A percentile compares a stretch with the other conserved stretches of the same genome.
phyloP scores from a whole-genome alignment of 2,888 invertebrate species.

The Liodrosophila aerea region DNA sequence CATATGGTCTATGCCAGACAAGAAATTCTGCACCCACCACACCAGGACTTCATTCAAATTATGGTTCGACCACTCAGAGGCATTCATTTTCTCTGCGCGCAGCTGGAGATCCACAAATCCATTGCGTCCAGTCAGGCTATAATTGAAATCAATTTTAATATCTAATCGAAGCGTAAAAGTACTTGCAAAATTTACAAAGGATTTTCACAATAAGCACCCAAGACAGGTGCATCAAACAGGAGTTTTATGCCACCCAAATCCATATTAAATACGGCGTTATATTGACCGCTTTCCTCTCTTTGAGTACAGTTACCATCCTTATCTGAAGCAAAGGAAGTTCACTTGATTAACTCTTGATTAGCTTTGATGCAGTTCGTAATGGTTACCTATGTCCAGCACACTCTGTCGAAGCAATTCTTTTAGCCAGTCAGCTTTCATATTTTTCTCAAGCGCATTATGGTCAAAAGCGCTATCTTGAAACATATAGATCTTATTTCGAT shows the following conservation, averaged over 20 bases:
- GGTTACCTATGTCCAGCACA: constrained; percentile 10
- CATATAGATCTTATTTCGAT: constrained; percentile 53
- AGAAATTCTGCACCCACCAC: constrained; percentile 55
- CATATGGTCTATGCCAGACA: constrained; percentile 39
- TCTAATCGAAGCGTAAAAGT: no score
- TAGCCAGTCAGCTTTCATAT: constrained; percentile 11
- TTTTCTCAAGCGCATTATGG: neutral
- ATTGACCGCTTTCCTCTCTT: constrained; percentile 16
- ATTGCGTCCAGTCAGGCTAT: neutral
- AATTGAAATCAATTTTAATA: no score
- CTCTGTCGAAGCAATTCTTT: constrained; percentile 26
- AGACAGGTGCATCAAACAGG: constrained; percentile 53
- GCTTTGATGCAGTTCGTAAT: no score
- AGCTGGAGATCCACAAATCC: constrained; percentile 43
- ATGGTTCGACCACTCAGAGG: constrained; percentile 35
- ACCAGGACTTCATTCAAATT: constrained; percentile 26
- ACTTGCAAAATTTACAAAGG: no score
- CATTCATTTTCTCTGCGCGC: constrained; percentile 42
- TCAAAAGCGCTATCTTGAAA: constrained; percentile 18
- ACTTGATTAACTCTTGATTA: no score
- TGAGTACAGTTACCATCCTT: no score
- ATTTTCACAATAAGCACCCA: no score
- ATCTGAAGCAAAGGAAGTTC: constrained; percentile 17
- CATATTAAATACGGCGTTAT: constrained; percentile 40
- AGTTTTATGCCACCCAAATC: constrained; percentile 26